phyloP scores from a whole-genome alignment of 2,113 vertebrate genomes.

The Equus quagga region DNA sequence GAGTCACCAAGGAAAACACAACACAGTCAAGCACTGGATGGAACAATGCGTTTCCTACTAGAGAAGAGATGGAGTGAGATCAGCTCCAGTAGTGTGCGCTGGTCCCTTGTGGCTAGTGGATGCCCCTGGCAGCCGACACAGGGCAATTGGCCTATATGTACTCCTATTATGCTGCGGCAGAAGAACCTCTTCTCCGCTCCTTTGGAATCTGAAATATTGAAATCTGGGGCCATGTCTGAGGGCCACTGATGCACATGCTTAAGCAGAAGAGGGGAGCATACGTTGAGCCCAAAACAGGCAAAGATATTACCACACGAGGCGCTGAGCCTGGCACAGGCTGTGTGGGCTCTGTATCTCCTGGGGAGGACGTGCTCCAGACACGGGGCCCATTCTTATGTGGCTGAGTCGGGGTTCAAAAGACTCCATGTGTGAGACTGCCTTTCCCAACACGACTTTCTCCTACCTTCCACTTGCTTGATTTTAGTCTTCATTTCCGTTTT shows the following conservation, averaged over 20 bases:
- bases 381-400: neutral
- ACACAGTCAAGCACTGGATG: neutral
- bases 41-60: neutral
- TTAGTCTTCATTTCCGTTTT: neutral
- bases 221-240: neutral
- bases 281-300: neutral
- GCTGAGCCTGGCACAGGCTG: neutral
- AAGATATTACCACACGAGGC: neutral
- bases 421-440: neutral
- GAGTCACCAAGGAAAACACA: neutral
- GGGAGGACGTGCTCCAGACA: neutral
- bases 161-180: neutral
- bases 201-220: neutral
- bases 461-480: neutral
- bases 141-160: neutral
- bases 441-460: neutral
- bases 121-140: neutral
- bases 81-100: neutral
- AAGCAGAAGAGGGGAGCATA: neutral
- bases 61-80: neutral
- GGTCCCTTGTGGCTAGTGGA: neutral
- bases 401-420: neutral
- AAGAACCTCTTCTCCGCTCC: neutral
- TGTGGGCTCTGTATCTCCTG: neutral
- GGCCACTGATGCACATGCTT: neutral